phyloP scores from a whole-genome alignment of 1,140 invertebrate species.

The Schmidtea mediterranea region DNA sequence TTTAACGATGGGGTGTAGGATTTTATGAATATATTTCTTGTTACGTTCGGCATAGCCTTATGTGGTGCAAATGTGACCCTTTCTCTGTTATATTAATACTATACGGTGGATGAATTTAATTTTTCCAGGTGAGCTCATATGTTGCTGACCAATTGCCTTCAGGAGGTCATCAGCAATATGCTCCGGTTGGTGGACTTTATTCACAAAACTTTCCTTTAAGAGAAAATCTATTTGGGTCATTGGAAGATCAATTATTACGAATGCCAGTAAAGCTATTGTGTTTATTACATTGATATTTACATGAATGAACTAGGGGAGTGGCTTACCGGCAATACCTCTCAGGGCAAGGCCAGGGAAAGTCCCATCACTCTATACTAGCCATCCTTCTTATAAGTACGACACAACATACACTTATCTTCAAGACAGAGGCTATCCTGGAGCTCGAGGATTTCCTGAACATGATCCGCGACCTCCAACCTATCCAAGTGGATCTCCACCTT shows the following conservation, averaged over 20 bases:
- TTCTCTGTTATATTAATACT: too few relatives aligned
- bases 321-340: constrained; percentile 15
- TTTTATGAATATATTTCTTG: too few relatives aligned
- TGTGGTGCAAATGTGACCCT: too few relatives aligned
- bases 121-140: constrained; percentile 16
- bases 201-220: constrained; percentile 19
- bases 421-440: neutral
- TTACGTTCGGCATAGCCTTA: too few relatives aligned
- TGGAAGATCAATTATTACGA: constrained; percentile 13
- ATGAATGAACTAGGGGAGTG: constrained; percentile 14
- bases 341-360: constrained; percentile 15
- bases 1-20: too few relatives aligned
- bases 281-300: neutral
- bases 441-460: too few relatives aligned
- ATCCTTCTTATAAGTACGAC: constrained; percentile 21
- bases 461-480: too few relatives aligned
- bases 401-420: neutral
- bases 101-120: neutral
- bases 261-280: constrained; percentile 13
- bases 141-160: constrained; percentile 17
- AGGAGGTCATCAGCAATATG: constrained; percentile 24
- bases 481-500: too few relatives aligned
- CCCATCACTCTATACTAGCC: constrained; percentile 21
- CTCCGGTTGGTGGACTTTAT: constrained; percentile 18
- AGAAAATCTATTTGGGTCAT: constrained; percentile 18